Evolutionary conservation across 2,888 invertebrate species (phyloP), one percentile per base, ranked within the genome.

Genomic region (Archaeoteleia sp.): DNA sequence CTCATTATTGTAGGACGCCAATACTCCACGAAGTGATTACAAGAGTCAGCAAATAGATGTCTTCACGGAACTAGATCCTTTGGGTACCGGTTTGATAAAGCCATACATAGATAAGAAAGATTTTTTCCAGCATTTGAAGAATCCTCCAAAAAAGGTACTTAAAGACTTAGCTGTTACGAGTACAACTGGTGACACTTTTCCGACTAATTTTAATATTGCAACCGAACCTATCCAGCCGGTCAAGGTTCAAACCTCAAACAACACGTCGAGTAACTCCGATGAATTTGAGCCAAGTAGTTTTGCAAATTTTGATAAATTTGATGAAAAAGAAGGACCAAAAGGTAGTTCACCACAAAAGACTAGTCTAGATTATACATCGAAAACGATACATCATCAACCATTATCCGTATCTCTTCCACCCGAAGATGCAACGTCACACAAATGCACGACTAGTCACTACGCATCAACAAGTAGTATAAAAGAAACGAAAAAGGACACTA

Each of bases 61-160:
- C 78, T 96, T 96, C 89, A 95, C 95, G 74, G 96, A 96, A 85
- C 88, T 96, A 86, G 96, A 96, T 89, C 96, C 96, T 67, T 88
- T 96, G 84, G 96, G 96, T 82, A 95, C 95, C 77, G 95, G 95
- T 82, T 91, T 93, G 86, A 94, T 92, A 87, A 94, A 93, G 87
- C 96, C 96, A 70, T 96, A 95, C 88, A 91, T 96, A 82, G 96
- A 96, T 89, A 95, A 95, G 88, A 96, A 96, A 89, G 94, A 95
- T 87, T 96, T 96, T 89, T 96, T 96, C 89, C 95, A 95, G 88
- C 95, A 96, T 86, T 89, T 96, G 82, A 96, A 96, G 88, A 95
- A 96, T 87, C 96, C 96, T 76, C 95, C 95, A 77, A 95, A 95
- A 88, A 95, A 95, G 87, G 93, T 94, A 70, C 90, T 96, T 78